phyloP scores from a whole-genome alignment of 2,797 vertebrate genomes.

The Thalassophryne amazonica region DNA sequence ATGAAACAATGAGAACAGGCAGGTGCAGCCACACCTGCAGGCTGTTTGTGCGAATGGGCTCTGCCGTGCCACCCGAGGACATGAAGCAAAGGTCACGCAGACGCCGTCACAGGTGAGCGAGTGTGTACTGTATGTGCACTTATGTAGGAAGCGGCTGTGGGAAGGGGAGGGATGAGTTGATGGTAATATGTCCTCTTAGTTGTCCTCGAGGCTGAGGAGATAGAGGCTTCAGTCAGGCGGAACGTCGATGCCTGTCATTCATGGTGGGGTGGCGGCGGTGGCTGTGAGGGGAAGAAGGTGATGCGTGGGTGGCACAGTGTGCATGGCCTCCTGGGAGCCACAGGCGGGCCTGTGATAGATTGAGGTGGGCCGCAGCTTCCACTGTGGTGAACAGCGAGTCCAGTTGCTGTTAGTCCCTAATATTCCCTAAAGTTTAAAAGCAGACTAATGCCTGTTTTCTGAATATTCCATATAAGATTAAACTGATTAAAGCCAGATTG shows the following conservation, averaged over 20 bases:
- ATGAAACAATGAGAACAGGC: constrained; percentile 63
- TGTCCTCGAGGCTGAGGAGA: constrained; percentile 71
- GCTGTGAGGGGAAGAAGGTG: constrained; percentile 10
- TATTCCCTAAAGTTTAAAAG: constrained; percentile 28
- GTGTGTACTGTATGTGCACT: constrained; percentile 33
- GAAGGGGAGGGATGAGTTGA: constrained; percentile 65
- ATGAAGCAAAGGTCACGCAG: constrained; percentile 71
- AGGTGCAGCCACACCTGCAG: constrained; percentile 50
- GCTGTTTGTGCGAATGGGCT: constrained; percentile 65
- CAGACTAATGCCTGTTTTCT: too few relatives aligned
- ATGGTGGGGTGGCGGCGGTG: constrained; percentile 33
- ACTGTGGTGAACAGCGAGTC: constrained; percentile 45
- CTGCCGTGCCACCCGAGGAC: constrained; percentile 57
- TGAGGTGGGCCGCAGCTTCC: constrained; percentile 51
- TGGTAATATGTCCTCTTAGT: constrained; percentile 73
- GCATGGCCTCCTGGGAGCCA: constrained; percentile 51
- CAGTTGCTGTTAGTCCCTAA: constrained; percentile 44
- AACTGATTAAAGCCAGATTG: too few relatives aligned
- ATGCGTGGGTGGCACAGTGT: constrained; percentile 22
- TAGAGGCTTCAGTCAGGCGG: constrained; percentile 66
- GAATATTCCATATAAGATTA: too few relatives aligned
- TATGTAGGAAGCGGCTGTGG: constrained; percentile 38
- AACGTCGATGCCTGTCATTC: constrained; percentile 80
- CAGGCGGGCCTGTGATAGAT: constrained; percentile 59
- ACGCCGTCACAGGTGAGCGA: constrained; percentile 70